Conservation (phyloP, 2,113 vertebrate species). For the Dicentrarchus labrax region DNA sequence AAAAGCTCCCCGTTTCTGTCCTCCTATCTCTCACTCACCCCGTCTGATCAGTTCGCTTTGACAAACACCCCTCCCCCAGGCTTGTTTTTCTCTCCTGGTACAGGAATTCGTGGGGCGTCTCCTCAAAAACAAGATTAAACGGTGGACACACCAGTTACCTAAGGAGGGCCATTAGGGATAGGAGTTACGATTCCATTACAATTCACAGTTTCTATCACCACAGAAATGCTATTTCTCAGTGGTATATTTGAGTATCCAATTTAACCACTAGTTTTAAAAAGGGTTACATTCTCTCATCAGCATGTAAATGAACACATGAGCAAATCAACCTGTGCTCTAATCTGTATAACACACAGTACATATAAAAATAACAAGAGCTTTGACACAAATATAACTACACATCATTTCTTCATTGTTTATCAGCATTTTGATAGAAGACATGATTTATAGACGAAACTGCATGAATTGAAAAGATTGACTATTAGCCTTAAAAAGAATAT, state of each 20-base stretch:
- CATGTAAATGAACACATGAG: background rate
- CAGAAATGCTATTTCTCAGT: background rate
- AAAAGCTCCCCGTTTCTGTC: background rate
- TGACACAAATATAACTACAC: background rate
- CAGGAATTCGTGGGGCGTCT: constrained; percentile 57
- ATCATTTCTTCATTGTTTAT: background rate
- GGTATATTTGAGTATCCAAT: background rate
- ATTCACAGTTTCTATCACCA: background rate
- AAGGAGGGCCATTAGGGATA: background rate
- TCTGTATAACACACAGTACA: background rate
- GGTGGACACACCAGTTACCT: constrained; percentile 45
- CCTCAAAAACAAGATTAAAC: constrained; percentile 58
- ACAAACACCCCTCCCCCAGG: constrained; percentile 51
- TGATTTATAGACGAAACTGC: background rate
- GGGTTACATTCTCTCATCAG: background rate
- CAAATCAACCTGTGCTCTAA: background rate
- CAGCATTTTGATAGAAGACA: background rate
- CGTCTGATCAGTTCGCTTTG: constrained; percentile 38
- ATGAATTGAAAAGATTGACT: background rate
- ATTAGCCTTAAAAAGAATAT: background rate
- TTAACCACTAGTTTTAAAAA: background rate
- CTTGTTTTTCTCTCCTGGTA: constrained; percentile 58
- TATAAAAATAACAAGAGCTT: background rate
- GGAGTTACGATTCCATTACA: background rate
- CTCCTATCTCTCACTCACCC: constrained; percentile 27